Evolutionary conservation across 2,888 invertebrate genomes (phyloP), one percentile per base, ranked within the genome.

Genomic region (Halictus quadricinctus): DNA sequence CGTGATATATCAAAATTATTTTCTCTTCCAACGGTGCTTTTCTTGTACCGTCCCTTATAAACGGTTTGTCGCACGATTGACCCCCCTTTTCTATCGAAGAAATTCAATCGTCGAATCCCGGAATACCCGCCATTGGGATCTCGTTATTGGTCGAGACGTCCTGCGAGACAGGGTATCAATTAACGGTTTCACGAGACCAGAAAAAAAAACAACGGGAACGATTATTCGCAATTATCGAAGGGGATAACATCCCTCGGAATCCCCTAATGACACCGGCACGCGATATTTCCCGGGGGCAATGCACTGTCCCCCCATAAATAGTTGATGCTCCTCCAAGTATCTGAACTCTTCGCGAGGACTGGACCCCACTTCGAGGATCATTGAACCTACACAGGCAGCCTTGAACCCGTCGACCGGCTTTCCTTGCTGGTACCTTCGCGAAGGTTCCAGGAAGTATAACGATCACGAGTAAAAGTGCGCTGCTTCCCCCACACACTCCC

Each of bases 321-420:
- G 85, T 81, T 89, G 81, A 90, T 86, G 81, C 84, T 74, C 79
- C 88, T 80, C 60, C 25, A 76, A 79, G 80, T 81, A 80, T 84
- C 72, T 58, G 81, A 76, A 77, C 79, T 74, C 72, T 54, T 78
- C 81, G 81, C 75, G 76, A 83, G 82, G 84, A 83, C 78, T 82
- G 79, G 88, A 86, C 79, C 85, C 84, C 76, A 80, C 90, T 70
- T 82, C 84, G 81, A 79, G 87, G 90, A 89, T 87, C 90, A 83
- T 90, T 90, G 89, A 90, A 90, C 90, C 83, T 76, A 87, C 70
- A 88, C 69, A 78, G 76, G 86, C 90, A 90, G 87, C 90, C 90
- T 90, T 90, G 90, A 90, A 90, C 90, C 84, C 89, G 89, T 89
- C 88, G 87, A 90, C 90, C 87, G 89, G 90, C 89, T 90, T 90